A percentile compares a stretch with the other conserved stretches of the same genome.
phyloP scores from a whole-genome alignment of 2,113 vertebrate species.

The Recurvirostra avosetta region DNA sequence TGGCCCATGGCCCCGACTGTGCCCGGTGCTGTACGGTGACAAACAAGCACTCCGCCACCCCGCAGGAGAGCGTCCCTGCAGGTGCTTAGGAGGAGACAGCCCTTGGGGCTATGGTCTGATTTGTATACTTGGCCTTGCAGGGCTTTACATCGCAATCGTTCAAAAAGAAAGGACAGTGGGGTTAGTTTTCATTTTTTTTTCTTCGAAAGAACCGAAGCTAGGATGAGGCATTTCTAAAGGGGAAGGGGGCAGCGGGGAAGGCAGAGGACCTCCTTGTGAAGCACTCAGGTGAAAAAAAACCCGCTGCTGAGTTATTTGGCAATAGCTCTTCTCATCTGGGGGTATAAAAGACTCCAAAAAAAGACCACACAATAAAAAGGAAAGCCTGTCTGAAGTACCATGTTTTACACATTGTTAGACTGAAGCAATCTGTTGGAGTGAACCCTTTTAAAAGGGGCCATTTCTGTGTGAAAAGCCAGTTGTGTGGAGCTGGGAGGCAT shows the following conservation, averaged over 20 bases:
- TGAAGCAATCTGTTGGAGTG: constrained; percentile 21
- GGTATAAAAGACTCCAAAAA: background rate
- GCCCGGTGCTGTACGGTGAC: background rate
- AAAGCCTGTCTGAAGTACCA: constrained; percentile 13
- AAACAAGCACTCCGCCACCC: background rate
- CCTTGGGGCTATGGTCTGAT: background rate
- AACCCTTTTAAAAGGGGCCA: constrained; percentile 46
- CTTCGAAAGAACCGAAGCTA: background rate
- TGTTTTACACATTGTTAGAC: constrained; percentile 15
- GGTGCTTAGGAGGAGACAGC: background rate
- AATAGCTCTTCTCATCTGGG: background rate
- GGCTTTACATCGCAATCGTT: background rate
- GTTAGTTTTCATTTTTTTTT: background rate
- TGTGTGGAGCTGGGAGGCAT: constrained; percentile 67
- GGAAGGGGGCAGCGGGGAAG: background rate
- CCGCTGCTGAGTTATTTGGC: background rate
- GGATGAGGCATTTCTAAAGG: background rate
- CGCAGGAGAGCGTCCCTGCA: background rate
- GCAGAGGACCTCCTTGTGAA: background rate
- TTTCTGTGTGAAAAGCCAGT: constrained; percentile 62
- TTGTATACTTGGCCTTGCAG: background rate
- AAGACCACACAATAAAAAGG: constrained; percentile 9
- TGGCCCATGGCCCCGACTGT: accelerated
- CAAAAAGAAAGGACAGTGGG: background rate
- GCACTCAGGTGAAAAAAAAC: background rate